Evolutionary conservation across 2,113 vertebrate genomes (phyloP).

Genomic region (Neogobius melanostomus): DNA sequence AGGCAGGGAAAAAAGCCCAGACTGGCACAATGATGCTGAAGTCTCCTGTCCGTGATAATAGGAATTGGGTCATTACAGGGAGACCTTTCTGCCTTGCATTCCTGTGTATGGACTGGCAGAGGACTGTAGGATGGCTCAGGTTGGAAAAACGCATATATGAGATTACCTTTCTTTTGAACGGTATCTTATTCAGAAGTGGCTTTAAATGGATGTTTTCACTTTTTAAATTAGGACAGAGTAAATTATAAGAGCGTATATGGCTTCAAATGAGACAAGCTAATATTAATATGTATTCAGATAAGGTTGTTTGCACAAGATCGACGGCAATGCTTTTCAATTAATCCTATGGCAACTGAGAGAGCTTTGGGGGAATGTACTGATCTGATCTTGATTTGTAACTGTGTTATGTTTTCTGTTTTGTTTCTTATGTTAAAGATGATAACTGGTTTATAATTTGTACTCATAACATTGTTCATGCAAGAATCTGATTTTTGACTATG

Average conservation of each 20-base stretch:
- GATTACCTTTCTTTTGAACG: constrained; percentile 12
- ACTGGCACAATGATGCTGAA: neutral
- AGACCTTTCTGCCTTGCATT: constrained; percentile 10
- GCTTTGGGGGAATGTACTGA: neutral
- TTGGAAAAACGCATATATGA: constrained; percentile 4
- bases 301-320: constrained; percentile 35
- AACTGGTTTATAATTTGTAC: neutral
- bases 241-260: neutral
- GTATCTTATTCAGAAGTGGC: constrained; percentile 2
- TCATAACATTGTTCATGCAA: constrained; percentile 5
- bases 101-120: constrained; percentile 15
- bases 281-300: neutral
- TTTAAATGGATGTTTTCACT: constrained; percentile 9
- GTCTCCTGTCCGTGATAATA: neutral
- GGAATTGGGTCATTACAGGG: constrained; percentile 1
- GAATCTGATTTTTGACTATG: neutral
- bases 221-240: constrained; percentile 2
- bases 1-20: neutral
- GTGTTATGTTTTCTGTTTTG: neutral
- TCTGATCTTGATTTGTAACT: neutral
- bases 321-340: constrained; percentile 22
- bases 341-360: neutral
- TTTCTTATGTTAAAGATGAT: neutral
- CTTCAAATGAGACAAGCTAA: neutral
- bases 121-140: constrained; percentile 7